Percentiles rank a stretch among this genome's conserved stretches.
Conservation (phyloP, 2,113 vertebrate genomes). For the Rhinolophus ferrumequinum region DNA sequence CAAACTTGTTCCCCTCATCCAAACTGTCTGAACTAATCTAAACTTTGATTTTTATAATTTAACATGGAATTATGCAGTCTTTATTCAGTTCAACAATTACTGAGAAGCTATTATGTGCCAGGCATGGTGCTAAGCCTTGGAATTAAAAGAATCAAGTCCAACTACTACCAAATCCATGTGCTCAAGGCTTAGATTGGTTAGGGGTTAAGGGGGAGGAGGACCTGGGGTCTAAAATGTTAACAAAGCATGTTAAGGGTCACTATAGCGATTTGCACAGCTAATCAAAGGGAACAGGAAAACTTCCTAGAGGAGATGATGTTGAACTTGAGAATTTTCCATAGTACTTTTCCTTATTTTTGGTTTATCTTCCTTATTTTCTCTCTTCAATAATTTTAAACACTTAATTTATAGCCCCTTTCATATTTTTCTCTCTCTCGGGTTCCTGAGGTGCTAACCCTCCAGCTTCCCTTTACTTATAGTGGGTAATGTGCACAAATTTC, state of each 20-base stretch:
- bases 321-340: background rate
- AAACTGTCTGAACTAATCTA: background rate
- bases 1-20: background rate
- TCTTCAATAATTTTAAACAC: conserved; percentile 10
- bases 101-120: background rate
- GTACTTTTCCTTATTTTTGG: background rate
- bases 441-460: background rate
- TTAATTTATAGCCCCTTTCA: background rate
- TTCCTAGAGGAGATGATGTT: background rate
- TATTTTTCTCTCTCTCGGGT: background rate
- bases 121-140: background rate
- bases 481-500: background rate
- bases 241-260: background rate
- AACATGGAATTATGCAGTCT: background rate
- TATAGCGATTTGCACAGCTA: background rate
- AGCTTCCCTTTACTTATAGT: background rate
- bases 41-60: background rate
- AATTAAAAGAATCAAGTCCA: background rate
- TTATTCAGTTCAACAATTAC: background rate
- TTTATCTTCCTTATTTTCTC: background rate
- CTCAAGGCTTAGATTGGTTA: background rate
- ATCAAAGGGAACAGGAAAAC: background rate
- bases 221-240: background rate
- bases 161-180: background rate
- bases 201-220: accelerated